Conservation (phyloP, 2,888 invertebrate species). For the Axea sp. region DNA sequence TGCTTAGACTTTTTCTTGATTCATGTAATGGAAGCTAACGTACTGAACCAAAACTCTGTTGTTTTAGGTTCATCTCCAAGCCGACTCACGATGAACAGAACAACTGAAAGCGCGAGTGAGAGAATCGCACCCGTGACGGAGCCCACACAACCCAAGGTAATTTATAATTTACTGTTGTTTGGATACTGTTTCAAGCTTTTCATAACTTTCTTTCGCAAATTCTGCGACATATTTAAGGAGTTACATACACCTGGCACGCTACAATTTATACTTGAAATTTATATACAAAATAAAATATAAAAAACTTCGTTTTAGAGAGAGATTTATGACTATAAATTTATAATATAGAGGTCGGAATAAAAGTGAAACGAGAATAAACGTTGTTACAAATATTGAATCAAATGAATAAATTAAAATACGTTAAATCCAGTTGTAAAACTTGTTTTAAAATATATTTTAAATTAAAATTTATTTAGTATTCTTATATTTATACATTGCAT, state of each 20-base stretch:
- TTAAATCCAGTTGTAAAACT: too few relatives aligned
- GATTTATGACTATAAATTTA: too few relatives aligned
- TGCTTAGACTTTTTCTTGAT: slow-evolving; percentile 21
- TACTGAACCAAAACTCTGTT: slow-evolving; percentile 43
- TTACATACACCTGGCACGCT: slow-evolving; percentile 48
- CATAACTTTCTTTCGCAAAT: slow-evolving; percentile 64
- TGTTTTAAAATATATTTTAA: too few relatives aligned
- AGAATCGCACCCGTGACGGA: slow-evolving; percentile 78
- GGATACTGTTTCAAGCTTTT: slow-evolving; percentile 63
- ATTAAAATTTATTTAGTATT: too few relatives aligned
- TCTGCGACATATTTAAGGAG: slow-evolving; percentile 52
- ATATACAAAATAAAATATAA: slow-evolving; percentile 19
- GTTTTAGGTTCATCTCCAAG: slow-evolving; percentile 80
- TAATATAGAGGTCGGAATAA: too few relatives aligned
- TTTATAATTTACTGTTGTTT: slow-evolving; percentile 49
- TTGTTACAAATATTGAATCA: too few relatives aligned
- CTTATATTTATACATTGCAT: too few relatives aligned
- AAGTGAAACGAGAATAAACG: too few relatives aligned
- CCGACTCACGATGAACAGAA: slow-evolving; percentile 80
- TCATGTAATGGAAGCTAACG: slow-evolving; percentile 20
- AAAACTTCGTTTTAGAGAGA: too few relatives aligned
- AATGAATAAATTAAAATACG: too few relatives aligned
- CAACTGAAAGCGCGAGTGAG: slow-evolving; percentile 73
- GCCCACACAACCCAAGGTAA: slow-evolving; percentile 81
- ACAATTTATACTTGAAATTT: slow-evolving; percentile 10